Conservation (phyloP, 2,113 vertebrate genomes). For the Silurus glanis region DNA sequence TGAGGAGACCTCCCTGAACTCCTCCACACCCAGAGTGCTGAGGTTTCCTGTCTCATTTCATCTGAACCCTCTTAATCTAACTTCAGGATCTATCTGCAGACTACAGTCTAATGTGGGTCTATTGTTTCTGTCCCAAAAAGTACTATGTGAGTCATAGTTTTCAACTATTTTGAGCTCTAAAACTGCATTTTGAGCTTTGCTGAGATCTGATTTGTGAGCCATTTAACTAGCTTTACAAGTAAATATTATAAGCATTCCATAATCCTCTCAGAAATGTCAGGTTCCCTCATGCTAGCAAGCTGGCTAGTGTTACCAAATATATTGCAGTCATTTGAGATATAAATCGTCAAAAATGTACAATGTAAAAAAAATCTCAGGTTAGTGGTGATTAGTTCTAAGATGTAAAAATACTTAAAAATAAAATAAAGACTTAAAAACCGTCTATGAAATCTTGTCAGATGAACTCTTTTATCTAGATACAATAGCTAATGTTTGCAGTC, state of each 20-base stretch:
- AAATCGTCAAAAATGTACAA: not conserved
- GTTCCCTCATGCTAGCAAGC: too few species aligned
- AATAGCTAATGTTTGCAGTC: not conserved
- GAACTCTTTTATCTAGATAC: too few species aligned
- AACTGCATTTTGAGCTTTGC: not conserved
- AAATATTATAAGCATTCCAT: not conserved
- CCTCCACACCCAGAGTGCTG: conserved; percentile 10
- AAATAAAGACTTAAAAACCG: not conserved
- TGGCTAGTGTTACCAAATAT: not conserved
- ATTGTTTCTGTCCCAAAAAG: not conserved
- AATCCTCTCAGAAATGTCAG: not conserved
- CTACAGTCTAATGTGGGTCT: not conserved
- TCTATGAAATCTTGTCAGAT: too few species aligned
- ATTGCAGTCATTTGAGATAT: not conserved
- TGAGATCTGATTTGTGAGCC: not conserved
- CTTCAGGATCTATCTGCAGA: not conserved
- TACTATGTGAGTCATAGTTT: too few species aligned
- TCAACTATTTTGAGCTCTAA: not conserved
- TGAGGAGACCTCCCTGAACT: conserved; percentile 36
- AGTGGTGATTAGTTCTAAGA: not conserved
- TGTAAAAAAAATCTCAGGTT: not conserved
- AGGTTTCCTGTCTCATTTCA: conserved; percentile 16
- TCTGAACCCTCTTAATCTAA: not conserved
- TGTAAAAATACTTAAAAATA: not conserved
- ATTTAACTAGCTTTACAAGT: not conserved